Evolutionary conservation across 2,888 invertebrate species (phyloP), one percentile per base, ranked within the genome.

Genomic region (Orgyia antiqua): DNA sequence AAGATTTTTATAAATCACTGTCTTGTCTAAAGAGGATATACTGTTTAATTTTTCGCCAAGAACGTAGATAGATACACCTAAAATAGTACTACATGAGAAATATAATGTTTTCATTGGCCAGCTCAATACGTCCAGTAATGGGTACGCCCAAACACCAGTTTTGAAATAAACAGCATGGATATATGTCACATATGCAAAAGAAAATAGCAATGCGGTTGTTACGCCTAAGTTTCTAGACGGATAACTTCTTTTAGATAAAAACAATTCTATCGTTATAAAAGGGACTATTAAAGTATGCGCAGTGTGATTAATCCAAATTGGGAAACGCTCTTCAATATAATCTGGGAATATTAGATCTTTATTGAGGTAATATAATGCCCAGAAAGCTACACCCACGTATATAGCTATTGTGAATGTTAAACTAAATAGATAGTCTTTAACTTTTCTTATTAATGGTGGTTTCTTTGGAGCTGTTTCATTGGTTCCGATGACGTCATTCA

Each of bases 341-440:
- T 89, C 90, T 0, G 97, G 97, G 58, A 95, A 92, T 13, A 98
- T 94, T n/a, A 97, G 78, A 53, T 95, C 94, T 39, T 96, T 91
- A 69, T 98, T 93, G 18, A 96, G 87, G 12, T 89, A 82, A 83
- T 94, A 96, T 11, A 98, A 74, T 0, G 87, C 80, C 98, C 98
- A 98, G 71, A 97, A 98, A 2, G 93, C 90, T 0, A 91, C 50
- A n/a, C 93, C 92, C 1, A 97, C 97, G 79, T 93, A 94, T 70
- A 93, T 78, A 3, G 94, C 91, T 1, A 93, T 60, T 0, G 94
- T 93, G 50, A 94, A 94, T 9, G 92, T 92, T 34, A 94, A 67
- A 15, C 91, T 78, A 65, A 92, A 89, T 2, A 91, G 43, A 29
- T 80, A 83, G 60, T 93, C 92, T 64, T 93, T 92, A 19, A 92